These are phyloP conservation scores for Atrina japonica DNA, from an alignment of 2,888 invertebrate species.

Conservation along the genomic window DNA sequence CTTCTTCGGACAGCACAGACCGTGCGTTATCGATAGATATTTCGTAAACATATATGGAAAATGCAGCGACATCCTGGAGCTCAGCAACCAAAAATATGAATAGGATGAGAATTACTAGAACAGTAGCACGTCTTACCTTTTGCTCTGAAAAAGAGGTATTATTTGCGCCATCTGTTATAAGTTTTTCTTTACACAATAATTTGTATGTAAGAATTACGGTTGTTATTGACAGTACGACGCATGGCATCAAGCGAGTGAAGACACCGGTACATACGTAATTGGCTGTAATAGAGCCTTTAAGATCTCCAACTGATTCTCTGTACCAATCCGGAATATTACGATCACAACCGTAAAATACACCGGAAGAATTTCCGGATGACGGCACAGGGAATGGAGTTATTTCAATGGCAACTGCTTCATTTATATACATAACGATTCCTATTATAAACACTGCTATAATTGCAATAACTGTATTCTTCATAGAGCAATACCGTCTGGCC, in stretches of 20 bases:
- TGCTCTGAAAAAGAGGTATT: conserved; percentile 22
- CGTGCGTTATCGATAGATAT: conserved; percentile 14
- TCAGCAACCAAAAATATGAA: conserved; percentile 29
- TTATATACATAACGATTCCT: conserved; percentile 13
- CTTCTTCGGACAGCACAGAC: conserved; percentile 24
- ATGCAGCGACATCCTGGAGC: conserved; percentile 25
- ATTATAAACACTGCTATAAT: conserved; percentile 13
- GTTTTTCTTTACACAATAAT: conserved; percentile 11
- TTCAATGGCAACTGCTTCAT: conserved; percentile 27
- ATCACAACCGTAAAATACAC: conserved; percentile 13
- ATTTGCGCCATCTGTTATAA: conserved; percentile 4
- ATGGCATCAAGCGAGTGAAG: conserved; percentile 28
- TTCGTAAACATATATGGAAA: conserved; percentile 33
- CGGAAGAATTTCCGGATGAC: not conserved
- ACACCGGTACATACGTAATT: conserved; percentile 25
- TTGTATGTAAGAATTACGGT: conserved; percentile 24
- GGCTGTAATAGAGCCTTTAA: conserved; percentile 14
- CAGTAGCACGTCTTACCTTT: conserved; percentile 22
- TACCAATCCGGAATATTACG: conserved; percentile 28
- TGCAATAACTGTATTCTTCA: conserved; percentile 15
- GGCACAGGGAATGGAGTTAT: conserved; percentile 18
- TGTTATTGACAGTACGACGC: conserved; percentile 21
- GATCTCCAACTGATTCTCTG: conserved; percentile 14
- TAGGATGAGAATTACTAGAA: conserved; percentile 20
- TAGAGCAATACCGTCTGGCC: conserved; percentile 30